Evolutionary conservation across 30 jellyfish, hydroid and myxozoan species (phyloP).

Genomic region (Nemopilema nomurai): DNA sequence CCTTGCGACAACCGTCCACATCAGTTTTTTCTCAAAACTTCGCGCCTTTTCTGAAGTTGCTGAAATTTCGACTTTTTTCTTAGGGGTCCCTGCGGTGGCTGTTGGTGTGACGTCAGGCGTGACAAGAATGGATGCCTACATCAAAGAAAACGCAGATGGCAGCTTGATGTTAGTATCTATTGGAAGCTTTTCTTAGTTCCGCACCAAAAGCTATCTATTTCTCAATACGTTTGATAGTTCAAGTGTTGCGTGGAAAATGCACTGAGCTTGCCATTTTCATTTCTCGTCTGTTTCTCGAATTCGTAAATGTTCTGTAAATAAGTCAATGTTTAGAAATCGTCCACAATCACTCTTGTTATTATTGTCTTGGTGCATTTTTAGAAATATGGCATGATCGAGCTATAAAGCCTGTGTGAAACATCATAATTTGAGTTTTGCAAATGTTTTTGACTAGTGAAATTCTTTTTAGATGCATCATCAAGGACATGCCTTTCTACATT

Average conservation of each 20-base stretch:
- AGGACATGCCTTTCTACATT: constrained; percentile 33
- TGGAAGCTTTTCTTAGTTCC: background rate
- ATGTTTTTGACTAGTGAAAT: background rate
- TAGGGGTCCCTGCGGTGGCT: constrained; percentile 14
- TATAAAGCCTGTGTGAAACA: background rate
- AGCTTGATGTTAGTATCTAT: constrained; percentile 15
- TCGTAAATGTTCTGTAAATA: too few species aligned
- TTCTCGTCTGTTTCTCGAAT: too few species aligned
- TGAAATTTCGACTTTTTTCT: background rate
- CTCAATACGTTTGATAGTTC: too few species aligned
- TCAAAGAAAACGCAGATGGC: background rate
- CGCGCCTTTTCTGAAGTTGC: background rate
- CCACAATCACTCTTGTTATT: too few species aligned
- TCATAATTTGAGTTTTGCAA: background rate
- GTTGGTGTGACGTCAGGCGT: constrained; percentile 30
- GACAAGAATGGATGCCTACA: constrained; percentile 12
- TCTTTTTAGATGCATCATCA: constrained; percentile 21
- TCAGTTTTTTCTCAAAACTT: too few species aligned
- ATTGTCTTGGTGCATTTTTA: too few species aligned
- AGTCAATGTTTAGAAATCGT: too few species aligned
- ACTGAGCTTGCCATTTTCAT: too few species aligned
- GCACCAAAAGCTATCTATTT: too few species aligned
- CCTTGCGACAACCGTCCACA: too few species aligned
- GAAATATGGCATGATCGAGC: background rate
- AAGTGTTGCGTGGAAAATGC: too few species aligned